Evolutionary conservation across 2,797 vertebrate genomes (phyloP).

Genomic region (Scolopax bukidnonensis): DNA sequence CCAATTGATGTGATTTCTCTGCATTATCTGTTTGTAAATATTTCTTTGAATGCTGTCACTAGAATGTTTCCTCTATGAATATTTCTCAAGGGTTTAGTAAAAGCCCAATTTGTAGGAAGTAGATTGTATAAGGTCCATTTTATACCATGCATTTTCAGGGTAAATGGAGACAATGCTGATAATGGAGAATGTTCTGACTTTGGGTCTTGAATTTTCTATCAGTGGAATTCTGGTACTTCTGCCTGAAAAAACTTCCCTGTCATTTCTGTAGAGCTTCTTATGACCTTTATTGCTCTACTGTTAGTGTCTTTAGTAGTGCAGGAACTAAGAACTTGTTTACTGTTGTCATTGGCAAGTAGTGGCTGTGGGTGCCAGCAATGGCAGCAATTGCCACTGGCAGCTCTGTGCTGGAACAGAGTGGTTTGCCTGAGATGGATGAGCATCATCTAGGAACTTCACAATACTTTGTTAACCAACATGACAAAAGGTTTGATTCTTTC

Average conservation of each 20-base stretch:
- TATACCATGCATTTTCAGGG: not conserved
- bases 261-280: not conserved
- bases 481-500: not conserved
- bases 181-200: not conserved
- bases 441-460: not conserved
- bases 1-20: not conserved
- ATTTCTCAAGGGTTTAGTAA: not conserved
- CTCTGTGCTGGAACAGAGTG: not conserved
- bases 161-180: not conserved
- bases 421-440: not conserved
- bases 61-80: not conserved
- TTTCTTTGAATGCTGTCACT: not conserved
- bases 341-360: not conserved
- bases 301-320: not conserved
- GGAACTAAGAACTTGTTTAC: not conserved
- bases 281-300: not conserved
- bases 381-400: not conserved
- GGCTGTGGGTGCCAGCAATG: not conserved
- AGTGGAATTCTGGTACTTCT: not conserved
- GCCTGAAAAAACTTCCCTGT: not conserved
- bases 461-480: not conserved
- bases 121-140: not conserved
- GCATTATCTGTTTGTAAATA: not conserved
- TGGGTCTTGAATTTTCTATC: not conserved
- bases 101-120: not conserved